A percentile compares a stretch with the other conserved stretches of the same genome.
Conservation (phyloP, 2,113 vertebrate species). For the Micronycteris hirsuta region DNA sequence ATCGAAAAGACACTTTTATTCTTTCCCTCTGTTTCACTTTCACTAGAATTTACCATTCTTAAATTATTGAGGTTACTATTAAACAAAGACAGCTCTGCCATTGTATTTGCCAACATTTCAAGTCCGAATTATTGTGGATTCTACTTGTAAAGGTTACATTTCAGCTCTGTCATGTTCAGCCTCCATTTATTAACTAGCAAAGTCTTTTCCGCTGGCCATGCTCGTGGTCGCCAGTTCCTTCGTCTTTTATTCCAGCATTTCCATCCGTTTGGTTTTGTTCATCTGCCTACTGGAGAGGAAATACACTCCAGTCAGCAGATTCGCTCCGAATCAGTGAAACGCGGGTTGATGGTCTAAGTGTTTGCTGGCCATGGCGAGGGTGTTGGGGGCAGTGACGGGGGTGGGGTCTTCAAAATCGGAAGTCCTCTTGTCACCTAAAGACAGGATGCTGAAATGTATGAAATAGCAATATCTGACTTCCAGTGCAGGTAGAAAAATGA, state of each 20-base stretch:
- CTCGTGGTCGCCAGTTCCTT: background rate
- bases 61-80: background rate
- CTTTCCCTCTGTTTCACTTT: background rate
- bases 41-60: background rate
- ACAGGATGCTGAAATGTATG: background rate
- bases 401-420: background rate
- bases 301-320: background rate
- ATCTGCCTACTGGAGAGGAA: background rate
- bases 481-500: background rate
- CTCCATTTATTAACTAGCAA: slow-evolving; percentile 57
- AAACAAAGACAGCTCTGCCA: background rate
- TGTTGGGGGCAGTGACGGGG: no score
- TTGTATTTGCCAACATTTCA: slow-evolving; percentile 23
- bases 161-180: slow-evolving; percentile 36
- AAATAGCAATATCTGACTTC: background rate
- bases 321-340: slow-evolving; percentile 17
- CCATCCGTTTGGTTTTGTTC: background rate
- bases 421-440: background rate
- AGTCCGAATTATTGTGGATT: slow-evolving; percentile 45
- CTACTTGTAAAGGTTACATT: slow-evolving; percentile 47
- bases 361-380: background rate
- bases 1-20: background rate
- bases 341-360: background rate
- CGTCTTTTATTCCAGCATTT: slow-evolving; percentile 43
- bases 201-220: background rate